Evolutionary conservation across 2,888 invertebrate genomes (phyloP).

Genomic region (Parnassius orleans): DNA sequence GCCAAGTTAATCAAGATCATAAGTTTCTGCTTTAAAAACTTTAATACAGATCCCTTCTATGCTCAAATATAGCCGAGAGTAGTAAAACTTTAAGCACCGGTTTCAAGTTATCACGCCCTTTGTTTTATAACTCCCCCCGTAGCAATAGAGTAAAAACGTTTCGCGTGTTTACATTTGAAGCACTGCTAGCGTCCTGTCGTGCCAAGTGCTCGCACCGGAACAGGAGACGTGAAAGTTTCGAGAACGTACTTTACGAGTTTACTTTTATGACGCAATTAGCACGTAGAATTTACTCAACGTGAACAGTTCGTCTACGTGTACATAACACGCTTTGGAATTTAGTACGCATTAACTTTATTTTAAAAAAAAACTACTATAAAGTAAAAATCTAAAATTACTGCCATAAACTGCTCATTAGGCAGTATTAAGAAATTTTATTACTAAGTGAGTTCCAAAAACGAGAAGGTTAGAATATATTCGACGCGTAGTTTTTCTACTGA

Average conservation of each 20-base stretch:
- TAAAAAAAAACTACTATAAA: too few species aligned
- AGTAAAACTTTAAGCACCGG: slow-evolving; percentile 1
- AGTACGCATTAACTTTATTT: not conserved
- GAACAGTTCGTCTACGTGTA: slow-evolving; percentile 8
- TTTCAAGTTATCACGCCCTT: slow-evolving; percentile 11
- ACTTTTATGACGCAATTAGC: slow-evolving; percentile 27
- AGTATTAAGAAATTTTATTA: too few species aligned
- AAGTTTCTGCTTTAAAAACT: too few species aligned
- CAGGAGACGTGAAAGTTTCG: slow-evolving; percentile 23
- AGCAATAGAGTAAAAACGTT: slow-evolving; percentile 24
- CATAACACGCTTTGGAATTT: not conserved
- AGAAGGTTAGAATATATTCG: too few species aligned
- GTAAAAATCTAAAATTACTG: too few species aligned
- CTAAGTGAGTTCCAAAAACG: too few species aligned
- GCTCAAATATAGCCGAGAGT: not conserved
- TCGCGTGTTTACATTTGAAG: slow-evolving; percentile 26
- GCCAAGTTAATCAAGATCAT: too few species aligned
- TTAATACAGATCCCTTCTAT: not conserved
- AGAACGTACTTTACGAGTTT: slow-evolving; percentile 23
- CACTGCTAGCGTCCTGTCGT: slow-evolving; percentile 10
- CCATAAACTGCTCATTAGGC: too few species aligned
- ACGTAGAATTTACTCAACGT: slow-evolving; percentile 17
- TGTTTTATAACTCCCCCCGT: slow-evolving; percentile 22
- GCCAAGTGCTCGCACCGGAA: slow-evolving; percentile 17
- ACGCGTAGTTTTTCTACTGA: too few species aligned